Evolutionary conservation across 2,113 vertebrate genomes (phyloP), one percentile per base, ranked within the genome.

Genomic region (Abramis brama): DNA sequence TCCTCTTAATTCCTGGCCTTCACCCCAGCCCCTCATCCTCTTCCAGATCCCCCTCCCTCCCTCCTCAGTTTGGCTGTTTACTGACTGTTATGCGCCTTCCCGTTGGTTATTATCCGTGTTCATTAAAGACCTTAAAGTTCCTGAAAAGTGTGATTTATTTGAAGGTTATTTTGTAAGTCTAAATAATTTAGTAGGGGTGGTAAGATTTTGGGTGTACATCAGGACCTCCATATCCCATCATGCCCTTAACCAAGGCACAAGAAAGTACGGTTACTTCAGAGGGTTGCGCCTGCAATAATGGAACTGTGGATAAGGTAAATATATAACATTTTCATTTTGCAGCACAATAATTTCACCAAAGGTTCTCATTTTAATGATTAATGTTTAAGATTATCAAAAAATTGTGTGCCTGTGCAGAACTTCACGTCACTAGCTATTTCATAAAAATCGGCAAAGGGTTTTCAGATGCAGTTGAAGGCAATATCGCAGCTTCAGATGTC

Each of bases 241-340:
- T 75, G 6, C 52, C 55, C 6, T 59, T 39, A 11, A 59, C 30
- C 52, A 79, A 59, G 52, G 6, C 52, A 59, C 30, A 60, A 23
- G 76, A 19, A 36, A 39, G 76, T 30, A 59, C 0, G 4, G 4
- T 30, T 33, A 30, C 52, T 57, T 27, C 27, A 57, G 27, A 52
- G 50, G 9, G 47, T 19, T 52, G 15, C 5, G 25, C 30, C 17
- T 52, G 30, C 76, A 79, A 59, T 79, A 39, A 79, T 59, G 10
- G 33, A 59, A 60, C 33, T 60, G 55, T 60, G 55, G 21, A 59
- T 36, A 39, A 60, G 27, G 77, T 62, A 79, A 79, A 59, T 43
- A 79, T 33, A 79, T 79, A 27, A 25, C 25, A 12, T 25, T 79
- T 33, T 8, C 30, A 79, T 79, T 79, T 60, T 60, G 21, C 55